Evolutionary conservation across 2,888 invertebrate species (phyloP), one percentile per base, ranked within the genome.

Genomic region (Acheta domesticus): DNA sequence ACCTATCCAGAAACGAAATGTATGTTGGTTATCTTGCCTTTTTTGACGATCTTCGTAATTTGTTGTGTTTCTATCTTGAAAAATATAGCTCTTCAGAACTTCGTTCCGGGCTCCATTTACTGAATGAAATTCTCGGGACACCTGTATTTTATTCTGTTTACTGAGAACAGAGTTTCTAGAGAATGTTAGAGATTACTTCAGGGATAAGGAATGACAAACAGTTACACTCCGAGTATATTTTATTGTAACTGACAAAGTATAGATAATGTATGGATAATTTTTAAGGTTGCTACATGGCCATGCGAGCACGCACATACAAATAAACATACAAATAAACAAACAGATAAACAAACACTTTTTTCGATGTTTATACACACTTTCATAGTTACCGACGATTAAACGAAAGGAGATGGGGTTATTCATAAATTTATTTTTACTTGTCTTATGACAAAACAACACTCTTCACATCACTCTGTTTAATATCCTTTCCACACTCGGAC

Each of bases 201-300:
- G 36, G 62, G 8, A 62, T 12, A 62, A 62, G 62, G n/a, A 62
- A 62, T 36, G 36, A 62, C 12, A 62, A 62, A 62, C n/a, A 19
- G 16, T 19, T 62, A 62, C 62, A 62, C 62, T 62, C 62, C 62
- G 62, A 62, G 62, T 62, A 62, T 62, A 62, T 62, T 62, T 62
- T 62, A 62, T 62, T 62, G 62, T 62, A 62, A 62, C 62, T 62
- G 62, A 62, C 62, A n/a, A 62, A 62, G 62, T 62, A 62, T 62
- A 62, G 62, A 62, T 62, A 19, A 62, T 62, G 62, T n/a, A 62
- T 62, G 62, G 62, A 62, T 62, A 62, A 62, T 62, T 62, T 62
- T 36, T n/a, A 62, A 62, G n/a, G 62, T 62, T 14, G 14, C 62
- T 62, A 62, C 14, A 19, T 19, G 16, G 62, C 62, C 62, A 62